Evolutionary conservation across 2,888 invertebrate species (phyloP), one percentile per base, ranked within the genome.

Genomic region (Idaea aversata): DNA sequence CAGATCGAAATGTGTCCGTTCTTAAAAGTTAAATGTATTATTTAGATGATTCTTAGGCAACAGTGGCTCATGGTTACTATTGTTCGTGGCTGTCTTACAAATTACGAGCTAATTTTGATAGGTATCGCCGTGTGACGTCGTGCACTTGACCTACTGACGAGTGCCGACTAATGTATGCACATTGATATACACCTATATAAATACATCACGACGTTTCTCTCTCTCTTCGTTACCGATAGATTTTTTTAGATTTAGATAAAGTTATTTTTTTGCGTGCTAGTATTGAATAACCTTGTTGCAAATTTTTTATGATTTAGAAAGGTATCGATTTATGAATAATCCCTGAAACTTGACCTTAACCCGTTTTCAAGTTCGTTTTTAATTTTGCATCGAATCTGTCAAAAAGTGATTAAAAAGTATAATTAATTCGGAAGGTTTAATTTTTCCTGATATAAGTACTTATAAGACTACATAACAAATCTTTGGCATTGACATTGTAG

Each of bases 401-500:
- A 47, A 47, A 47, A 47, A 10, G 47, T 47, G 13, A 47, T 47
- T 10, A 47, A 47, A 13, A 47, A 47, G 7, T 47, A 13, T 47
- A 13, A 7, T 47, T 5, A 6, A 47, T 47, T 10, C 47, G 13
- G 25, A 25, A 25, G 25, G 47, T 47, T 47, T 7, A 5, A 7
- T 10, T 47, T 47, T 47, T 47, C 47, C 47, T 47, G 47, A 47
- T 47, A 36, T 36, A 36, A 2, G 25, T 25, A 34, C 60, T 34
- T 16, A 58, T 64, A 63, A 61, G 47, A 47, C 15, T 61, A 61
- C 62, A 61, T 15, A 15, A 36, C 60, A 65, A 64, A 61, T 65
- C 67, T 70, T 77, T 77, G 86, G 74, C 87, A 88, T 87, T 89
- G 88, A 85, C 88, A 87, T 83, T 88, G 87, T 66, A 66, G 70